Evolutionary conservation across 1,140 invertebrate species (phyloP).

Genomic region (Pissodes strobi): DNA sequence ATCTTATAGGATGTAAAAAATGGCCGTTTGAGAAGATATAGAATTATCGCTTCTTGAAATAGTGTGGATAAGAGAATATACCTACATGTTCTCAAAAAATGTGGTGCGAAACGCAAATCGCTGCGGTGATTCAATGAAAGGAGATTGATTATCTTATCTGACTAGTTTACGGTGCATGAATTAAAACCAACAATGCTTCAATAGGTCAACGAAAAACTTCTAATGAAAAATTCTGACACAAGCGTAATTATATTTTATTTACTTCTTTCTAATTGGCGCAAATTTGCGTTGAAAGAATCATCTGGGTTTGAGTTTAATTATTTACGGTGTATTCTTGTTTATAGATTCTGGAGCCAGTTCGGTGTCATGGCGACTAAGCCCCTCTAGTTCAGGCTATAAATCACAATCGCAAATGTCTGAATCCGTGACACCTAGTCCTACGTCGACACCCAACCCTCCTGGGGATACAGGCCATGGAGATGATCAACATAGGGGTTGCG

Average conservation of each 20-base stretch:
- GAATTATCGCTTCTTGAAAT: too few species aligned
- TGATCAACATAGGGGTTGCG: slow-evolving; percentile 20
- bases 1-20: too few species aligned
- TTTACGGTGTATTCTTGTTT: slow-evolving; percentile 33
- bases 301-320: neutral
- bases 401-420: slow-evolving; percentile 74
- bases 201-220: too few species aligned
- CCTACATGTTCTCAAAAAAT: too few species aligned
- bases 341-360: slow-evolving; percentile 71
- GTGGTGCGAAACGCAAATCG: too few species aligned
- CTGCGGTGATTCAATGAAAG: too few species aligned
- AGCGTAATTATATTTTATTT: neutral
- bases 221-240: too few species aligned
- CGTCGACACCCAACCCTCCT: slow-evolving; percentile 57
- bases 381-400: slow-evolving; percentile 82
- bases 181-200: too few species aligned
- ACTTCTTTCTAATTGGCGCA: neutral
- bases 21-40: too few species aligned
- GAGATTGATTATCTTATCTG: too few species aligned
- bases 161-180: too few species aligned
- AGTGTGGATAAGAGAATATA: too few species aligned
- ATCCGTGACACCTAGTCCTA: slow-evolving; percentile 73
- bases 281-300: neutral
- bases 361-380: slow-evolving; percentile 74
- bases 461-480: slow-evolving; percentile 32